Evolutionary conservation across 1,140 invertebrate genomes (phyloP).

Genomic region (Laupala kohalensis): DNA sequence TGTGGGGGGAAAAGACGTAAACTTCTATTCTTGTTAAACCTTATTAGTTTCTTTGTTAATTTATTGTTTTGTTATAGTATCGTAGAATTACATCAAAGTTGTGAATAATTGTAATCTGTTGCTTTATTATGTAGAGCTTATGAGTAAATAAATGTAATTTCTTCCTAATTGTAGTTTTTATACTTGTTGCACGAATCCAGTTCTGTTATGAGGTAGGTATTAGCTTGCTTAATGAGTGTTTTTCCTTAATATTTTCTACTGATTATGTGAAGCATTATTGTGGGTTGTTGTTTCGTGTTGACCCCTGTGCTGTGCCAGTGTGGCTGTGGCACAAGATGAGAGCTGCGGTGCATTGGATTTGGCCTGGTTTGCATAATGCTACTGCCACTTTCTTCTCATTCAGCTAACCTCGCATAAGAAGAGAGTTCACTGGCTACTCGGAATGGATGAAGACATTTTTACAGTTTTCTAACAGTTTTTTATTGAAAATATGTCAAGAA

Average conservation of each 20-base stretch:
- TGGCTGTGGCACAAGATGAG: slow-evolving; percentile 20
- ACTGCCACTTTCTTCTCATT: slow-evolving; percentile 8
- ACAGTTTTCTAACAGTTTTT: not conserved
- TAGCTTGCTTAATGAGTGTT: no score
- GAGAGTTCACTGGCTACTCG: not conserved
- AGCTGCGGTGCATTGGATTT: slow-evolving; percentile 21
- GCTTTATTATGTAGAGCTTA: no score
- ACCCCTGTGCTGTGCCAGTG: slow-evolving; percentile 12
- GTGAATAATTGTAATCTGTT: no score
- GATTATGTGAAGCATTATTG: slow-evolving; percentile 21
- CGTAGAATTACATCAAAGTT: no score
- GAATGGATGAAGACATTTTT: not conserved
- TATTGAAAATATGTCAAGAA: not conserved
- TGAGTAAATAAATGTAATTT: no score
- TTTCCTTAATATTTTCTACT: slow-evolving; percentile 17
- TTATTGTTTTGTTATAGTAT: no score
- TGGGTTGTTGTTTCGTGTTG: slow-evolving; percentile 7
- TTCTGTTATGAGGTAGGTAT: no score
- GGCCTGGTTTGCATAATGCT: slow-evolving; percentile 23
- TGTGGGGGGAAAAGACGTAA: no score
- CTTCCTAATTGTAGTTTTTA: no score
- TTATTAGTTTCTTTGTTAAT: no score
- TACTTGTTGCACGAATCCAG: no score
- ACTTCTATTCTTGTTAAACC: no score
- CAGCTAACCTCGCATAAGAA: slow-evolving; percentile 1